Conservation (phyloP, 2,113 vertebrate genomes). For the Lonchura striata region DNA sequence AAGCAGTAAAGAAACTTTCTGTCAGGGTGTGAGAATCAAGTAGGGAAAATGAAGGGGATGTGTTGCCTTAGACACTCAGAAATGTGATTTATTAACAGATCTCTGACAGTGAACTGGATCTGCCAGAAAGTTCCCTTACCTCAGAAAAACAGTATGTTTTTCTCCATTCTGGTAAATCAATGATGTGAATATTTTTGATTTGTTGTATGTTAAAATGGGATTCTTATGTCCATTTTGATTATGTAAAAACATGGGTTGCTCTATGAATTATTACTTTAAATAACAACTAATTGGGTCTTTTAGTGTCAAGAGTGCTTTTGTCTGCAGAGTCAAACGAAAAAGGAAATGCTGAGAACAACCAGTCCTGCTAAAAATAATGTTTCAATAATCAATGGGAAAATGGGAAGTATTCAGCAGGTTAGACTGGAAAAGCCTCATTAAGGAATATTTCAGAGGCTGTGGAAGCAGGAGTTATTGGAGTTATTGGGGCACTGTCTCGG, state of each 20-base stretch:
- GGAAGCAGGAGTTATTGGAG: neutral
- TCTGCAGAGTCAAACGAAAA: neutral
- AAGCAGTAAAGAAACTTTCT: neutral
- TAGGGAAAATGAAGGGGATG: neutral
- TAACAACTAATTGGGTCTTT: too few relatives aligned
- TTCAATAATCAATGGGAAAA: neutral
- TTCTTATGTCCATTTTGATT: neutral
- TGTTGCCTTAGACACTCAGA: neutral
- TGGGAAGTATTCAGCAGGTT: neutral
- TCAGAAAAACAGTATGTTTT: neutral
- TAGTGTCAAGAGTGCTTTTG: neutral
- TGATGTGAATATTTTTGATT: neutral
- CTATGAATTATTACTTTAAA: neutral
- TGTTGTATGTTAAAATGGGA: neutral
- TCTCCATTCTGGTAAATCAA: neutral
- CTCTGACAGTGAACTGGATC: neutral
- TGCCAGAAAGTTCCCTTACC: neutral
- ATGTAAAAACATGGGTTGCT: neutral
- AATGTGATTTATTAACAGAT: neutral
- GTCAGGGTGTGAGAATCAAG: neutral
- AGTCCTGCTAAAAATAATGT: neutral
- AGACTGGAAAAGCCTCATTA: neutral
- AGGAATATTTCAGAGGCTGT: neutral
- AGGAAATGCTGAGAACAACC: neutral
- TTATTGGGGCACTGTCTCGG: neutral